Conservation (phyloP, 2,888 invertebrate genomes). For the Resseliella maxima region DNA sequence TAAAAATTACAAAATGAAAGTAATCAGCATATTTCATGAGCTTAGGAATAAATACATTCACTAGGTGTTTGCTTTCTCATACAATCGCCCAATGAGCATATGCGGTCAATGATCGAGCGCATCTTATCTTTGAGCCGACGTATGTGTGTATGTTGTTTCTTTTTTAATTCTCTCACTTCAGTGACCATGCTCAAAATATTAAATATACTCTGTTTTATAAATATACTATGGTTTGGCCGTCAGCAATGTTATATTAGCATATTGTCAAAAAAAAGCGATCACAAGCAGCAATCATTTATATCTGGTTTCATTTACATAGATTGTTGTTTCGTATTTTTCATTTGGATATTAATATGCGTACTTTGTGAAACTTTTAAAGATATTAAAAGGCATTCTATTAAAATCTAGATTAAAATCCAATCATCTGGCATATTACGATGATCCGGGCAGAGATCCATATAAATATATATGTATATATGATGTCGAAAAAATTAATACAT, state of each 20-base stretch:
- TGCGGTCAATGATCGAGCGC: neutral
- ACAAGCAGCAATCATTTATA: constrained; percentile 43
- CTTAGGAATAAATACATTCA: constrained; percentile 10
- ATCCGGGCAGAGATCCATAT: neutral
- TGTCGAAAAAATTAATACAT: neutral
- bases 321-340: neutral
- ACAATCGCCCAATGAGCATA: neutral
- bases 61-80: neutral
- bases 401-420: constrained; percentile 53
- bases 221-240: neutral
- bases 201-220: neutral
- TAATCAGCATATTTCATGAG: constrained; percentile 45
- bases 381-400: constrained; percentile 28
- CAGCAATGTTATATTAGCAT: constrained; percentile 9
- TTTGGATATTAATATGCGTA: neutral
- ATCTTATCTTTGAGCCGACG: too few species aligned
- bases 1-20: constrained; percentile 23
- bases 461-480: neutral
- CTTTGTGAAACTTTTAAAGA: neutral
- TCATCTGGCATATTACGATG: constrained; percentile 51
- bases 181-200: neutral
- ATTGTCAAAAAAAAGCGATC: constrained; percentile 36
- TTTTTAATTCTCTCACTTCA: neutral
- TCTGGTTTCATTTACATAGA: constrained; percentile 37
- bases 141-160: neutral